Evolutionary conservation across 2,888 invertebrate species (phyloP).

Genomic region (Orthosia cruda): DNA sequence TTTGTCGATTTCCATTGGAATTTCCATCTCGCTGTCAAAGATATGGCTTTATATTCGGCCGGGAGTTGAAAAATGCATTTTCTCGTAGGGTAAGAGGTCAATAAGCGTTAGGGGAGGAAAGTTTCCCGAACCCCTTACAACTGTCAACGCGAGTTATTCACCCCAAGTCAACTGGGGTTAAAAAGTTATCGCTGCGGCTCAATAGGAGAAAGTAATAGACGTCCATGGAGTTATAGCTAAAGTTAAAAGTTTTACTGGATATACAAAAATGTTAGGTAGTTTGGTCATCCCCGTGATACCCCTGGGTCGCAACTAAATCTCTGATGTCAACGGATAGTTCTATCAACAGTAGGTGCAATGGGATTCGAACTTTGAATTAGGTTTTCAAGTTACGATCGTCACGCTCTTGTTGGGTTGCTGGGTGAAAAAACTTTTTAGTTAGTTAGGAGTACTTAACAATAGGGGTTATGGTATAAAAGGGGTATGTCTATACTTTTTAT

Average conservation of each 20-base stretch:
- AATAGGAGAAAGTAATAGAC: conserved; percentile 86
- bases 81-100: conserved; percentile 84
- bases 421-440: conserved; percentile 16
- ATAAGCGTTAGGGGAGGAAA: conserved; percentile 84
- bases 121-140: conserved; percentile 83
- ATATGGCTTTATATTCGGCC: conserved; percentile 77
- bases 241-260: conserved; percentile 72
- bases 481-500: no score
- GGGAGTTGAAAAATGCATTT: conserved; percentile 82
- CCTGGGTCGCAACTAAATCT: conserved; percentile 61
- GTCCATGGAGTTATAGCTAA: conserved; percentile 77
- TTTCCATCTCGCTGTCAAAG: conserved; percentile 76
- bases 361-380: conserved; percentile 60
- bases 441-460: neutral
- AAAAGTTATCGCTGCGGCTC: conserved; percentile 85
- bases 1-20: conserved; percentile 80
- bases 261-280: conserved; percentile 73
- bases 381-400: conserved; percentile 52
- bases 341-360: conserved; percentile 55
- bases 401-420: conserved; percentile 36
- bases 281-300: conserved; percentile 56
- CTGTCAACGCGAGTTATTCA: conserved; percentile 88
- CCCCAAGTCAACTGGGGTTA: conserved; percentile 87
- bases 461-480: no score
- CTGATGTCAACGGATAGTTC: conserved; percentile 61